phyloP scores from a whole-genome alignment of 2,113 vertebrate genomes.

The Tenrec ecaudatus region DNA sequence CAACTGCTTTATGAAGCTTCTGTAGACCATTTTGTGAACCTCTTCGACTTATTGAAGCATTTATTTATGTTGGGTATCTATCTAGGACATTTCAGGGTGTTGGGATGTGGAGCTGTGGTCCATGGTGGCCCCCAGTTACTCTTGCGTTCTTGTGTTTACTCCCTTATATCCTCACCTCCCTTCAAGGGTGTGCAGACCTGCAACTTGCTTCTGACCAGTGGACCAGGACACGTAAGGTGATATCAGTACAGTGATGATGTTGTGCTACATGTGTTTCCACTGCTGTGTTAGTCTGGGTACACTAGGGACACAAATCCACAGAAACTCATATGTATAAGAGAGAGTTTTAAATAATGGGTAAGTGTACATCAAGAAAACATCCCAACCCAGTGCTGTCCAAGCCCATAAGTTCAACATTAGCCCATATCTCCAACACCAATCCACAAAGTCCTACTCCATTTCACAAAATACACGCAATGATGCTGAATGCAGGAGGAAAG shows the following conservation, averaged over 20 bases:
- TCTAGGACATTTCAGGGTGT: not conserved
- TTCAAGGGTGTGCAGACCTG: too few species aligned
- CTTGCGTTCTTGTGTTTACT: not conserved
- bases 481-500: too few species aligned
- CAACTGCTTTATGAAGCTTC: not conserved
- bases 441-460: too few species aligned
- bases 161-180: not conserved
- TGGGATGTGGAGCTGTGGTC: not conserved
- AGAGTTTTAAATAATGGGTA: too few species aligned
- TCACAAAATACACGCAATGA: too few species aligned
- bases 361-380: too few species aligned
- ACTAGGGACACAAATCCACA: too few species aligned
- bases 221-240: not conserved
- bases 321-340: too few species aligned
- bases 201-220: not conserved
- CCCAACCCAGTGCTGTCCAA: too few species aligned
- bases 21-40: not conserved
- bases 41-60: not conserved
- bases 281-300: too few species aligned
- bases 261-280: not conserved
- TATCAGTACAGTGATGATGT: not conserved
- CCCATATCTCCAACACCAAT: too few species aligned
- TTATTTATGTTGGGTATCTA: not conserved
- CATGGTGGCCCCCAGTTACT: accelerated
- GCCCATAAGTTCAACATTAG: too few species aligned